A percentile compares a stretch with the other conserved stretches of the same genome.
These are phyloP conservation scores for Ophiothrix spiculata DNA, from an alignment of 35 echinoderm and acorn worm genomes.

Conservation along the genomic window DNA sequence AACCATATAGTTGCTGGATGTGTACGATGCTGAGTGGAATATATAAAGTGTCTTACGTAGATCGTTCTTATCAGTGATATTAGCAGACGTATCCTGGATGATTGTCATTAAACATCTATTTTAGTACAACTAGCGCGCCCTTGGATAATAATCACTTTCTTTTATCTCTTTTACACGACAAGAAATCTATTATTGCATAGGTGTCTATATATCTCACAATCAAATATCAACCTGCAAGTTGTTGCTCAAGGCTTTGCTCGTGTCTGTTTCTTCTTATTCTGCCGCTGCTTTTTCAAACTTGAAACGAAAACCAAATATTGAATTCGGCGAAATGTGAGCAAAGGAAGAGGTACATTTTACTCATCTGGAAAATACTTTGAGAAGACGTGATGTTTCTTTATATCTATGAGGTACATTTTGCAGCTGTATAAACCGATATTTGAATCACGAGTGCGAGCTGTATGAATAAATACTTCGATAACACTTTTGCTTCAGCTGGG, in stretches of 20 bases:
- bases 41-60: too few relatives aligned
- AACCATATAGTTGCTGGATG: too few relatives aligned
- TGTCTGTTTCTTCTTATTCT: neutral
- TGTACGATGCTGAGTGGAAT: too few relatives aligned
- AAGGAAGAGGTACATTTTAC: conserved; percentile 5
- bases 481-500: neutral
- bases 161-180: too few relatives aligned
- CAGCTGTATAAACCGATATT: neutral
- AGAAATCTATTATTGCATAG: neutral
- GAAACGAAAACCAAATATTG: conserved; percentile 7
- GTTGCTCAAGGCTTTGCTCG: neutral
- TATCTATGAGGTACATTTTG: neutral
- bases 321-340: conserved; percentile 4
- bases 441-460: neutral
- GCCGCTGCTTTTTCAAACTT: neutral
- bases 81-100: too few relatives aligned
- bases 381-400: too few relatives aligned
- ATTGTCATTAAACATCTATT: too few relatives aligned
- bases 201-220: neutral
- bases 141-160: too few relatives aligned
- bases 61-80: too few relatives aligned
- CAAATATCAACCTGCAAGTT: conserved; percentile 9
- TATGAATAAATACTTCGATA: neutral
- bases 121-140: too few relatives aligned
- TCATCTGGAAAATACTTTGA: neutral